Conservation (phyloP, 2,888 invertebrate genomes). For the Ichneumon xanthorius region DNA sequence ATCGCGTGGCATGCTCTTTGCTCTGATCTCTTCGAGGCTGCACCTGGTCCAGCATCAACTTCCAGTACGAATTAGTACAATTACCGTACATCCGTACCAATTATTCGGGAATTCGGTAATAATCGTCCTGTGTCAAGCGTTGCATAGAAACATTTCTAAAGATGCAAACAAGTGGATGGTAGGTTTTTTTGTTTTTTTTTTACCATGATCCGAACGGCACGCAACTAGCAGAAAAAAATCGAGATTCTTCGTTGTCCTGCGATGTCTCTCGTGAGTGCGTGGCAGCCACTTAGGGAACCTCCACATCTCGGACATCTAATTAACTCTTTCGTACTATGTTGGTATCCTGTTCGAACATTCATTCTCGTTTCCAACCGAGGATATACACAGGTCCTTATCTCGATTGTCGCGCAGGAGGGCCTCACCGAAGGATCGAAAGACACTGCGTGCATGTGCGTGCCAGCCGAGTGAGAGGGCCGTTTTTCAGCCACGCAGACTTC, state of each 20-base stretch:
- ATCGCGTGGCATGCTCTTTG: slow-evolving; percentile 35
- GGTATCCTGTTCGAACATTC: slow-evolving; percentile 57
- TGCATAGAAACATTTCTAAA: background rate
- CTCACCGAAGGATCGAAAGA: slow-evolving; percentile 31
- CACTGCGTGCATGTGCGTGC: slow-evolving; percentile 27
- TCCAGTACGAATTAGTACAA: background rate
- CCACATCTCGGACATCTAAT: slow-evolving; percentile 62
- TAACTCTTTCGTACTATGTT: slow-evolving; percentile 64
- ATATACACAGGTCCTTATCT: slow-evolving; percentile 58
- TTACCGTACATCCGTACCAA: background rate
- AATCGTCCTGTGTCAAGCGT: background rate
- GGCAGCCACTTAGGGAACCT: slow-evolving; percentile 39
- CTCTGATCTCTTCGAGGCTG: slow-evolving; percentile 12
- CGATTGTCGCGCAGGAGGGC: slow-evolving; percentile 59
- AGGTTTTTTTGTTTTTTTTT: background rate
- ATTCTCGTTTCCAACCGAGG: slow-evolving; percentile 49
- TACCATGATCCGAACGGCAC: background rate
- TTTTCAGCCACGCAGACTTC: slow-evolving; percentile 31
- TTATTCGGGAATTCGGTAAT: background rate
- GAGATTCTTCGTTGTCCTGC: slow-evolving; percentile 11
- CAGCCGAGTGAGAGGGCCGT: slow-evolving; percentile 1
- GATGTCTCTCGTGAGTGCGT: slow-evolving; percentile 16
- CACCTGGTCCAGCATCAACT: slow-evolving; percentile 56
- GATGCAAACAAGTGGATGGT: background rate
- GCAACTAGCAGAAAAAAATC: background rate